phyloP scores from a whole-genome alignment of 2,888 invertebrate species.

The Lasioglossum villosulum region DNA sequence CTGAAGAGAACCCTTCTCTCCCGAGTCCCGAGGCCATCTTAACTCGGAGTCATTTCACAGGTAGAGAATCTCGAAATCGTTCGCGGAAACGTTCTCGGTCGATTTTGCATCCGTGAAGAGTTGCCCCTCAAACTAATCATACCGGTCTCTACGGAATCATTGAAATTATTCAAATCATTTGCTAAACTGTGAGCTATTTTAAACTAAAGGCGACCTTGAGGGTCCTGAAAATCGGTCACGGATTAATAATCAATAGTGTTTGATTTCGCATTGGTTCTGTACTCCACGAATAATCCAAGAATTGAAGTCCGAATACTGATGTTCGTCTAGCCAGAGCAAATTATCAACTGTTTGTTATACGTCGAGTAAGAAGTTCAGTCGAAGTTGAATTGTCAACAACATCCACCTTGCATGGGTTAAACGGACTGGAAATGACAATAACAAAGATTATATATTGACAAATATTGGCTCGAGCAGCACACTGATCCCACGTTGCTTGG shows the following conservation, averaged over 20 bases:
- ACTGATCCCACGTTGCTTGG: background rate
- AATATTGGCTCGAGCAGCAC: too few relatives aligned
- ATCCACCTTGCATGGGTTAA: too few relatives aligned
- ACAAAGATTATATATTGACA: too few relatives aligned
- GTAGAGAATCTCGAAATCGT: slow-evolving; percentile 6
- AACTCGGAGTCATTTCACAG: slow-evolving; percentile 12
- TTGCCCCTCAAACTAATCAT: background rate
- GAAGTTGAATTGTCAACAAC: too few relatives aligned
- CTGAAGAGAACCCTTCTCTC: background rate
- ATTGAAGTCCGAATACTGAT: too few relatives aligned
- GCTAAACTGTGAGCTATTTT: background rate
- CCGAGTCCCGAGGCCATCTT: background rate
- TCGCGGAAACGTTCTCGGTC: slow-evolving; percentile 3
- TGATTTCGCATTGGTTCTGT: background rate
- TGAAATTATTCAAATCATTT: background rate
- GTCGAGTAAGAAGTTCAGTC: too few relatives aligned
- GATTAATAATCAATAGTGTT: background rate
- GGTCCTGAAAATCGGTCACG: too few relatives aligned
- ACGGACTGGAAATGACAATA: too few relatives aligned
- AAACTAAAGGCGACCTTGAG: too few relatives aligned
- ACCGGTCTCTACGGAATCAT: background rate
- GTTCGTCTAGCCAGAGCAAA: too few relatives aligned
- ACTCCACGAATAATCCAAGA: background rate
- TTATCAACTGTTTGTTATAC: too few relatives aligned
- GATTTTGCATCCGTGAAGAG: background rate